Percentiles rank a stretch among this genome's conserved stretches.
phyloP scores from a whole-genome alignment of 2,113 vertebrate genomes.

The Oncorhynchus clarkii region DNA sequence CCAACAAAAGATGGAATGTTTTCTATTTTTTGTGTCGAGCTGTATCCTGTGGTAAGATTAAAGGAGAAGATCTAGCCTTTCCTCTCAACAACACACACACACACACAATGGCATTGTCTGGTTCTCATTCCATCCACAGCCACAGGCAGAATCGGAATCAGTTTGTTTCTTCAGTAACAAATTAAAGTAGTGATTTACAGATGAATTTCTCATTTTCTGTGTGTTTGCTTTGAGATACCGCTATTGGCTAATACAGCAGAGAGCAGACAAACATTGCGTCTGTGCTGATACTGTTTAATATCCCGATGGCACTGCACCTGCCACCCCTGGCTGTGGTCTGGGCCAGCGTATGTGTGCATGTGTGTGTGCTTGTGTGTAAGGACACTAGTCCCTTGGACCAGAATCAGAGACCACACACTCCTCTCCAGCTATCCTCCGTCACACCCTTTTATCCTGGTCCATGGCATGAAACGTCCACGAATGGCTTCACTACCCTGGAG shows the following conservation, averaged over 20 bases:
- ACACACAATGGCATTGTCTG: too few species aligned
- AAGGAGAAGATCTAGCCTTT: constrained; percentile 10
- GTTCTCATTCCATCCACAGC: background rate
- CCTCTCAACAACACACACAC: too few species aligned
- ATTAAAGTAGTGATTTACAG: constrained; percentile 49
- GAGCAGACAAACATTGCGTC: constrained; percentile 2
- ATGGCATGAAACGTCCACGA: background rate
- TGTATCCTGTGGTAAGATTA: constrained; percentile 42
- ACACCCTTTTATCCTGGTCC: background rate
- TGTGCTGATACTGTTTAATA: constrained; percentile 17
- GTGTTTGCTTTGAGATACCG: constrained; percentile 30
- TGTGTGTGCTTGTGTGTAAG: background rate
- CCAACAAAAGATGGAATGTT: constrained; percentile 22
- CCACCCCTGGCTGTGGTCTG: background rate
- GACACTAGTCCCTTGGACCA: background rate
- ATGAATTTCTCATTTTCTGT: constrained; percentile 44
- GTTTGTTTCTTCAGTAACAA: constrained; percentile 36
- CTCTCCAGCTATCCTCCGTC: background rate
- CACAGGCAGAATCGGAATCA: constrained; percentile 23
- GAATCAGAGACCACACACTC: background rate
- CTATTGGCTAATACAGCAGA: constrained; percentile 39
- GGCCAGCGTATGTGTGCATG: too few species aligned
- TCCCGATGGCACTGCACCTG: constrained; percentile 20
- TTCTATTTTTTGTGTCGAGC: background rate
- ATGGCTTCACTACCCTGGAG: background rate